Evolutionary conservation across 2,797 vertebrate species (phyloP), one percentile per base, ranked within the genome.

Genomic region (Botia almorhae): DNA sequence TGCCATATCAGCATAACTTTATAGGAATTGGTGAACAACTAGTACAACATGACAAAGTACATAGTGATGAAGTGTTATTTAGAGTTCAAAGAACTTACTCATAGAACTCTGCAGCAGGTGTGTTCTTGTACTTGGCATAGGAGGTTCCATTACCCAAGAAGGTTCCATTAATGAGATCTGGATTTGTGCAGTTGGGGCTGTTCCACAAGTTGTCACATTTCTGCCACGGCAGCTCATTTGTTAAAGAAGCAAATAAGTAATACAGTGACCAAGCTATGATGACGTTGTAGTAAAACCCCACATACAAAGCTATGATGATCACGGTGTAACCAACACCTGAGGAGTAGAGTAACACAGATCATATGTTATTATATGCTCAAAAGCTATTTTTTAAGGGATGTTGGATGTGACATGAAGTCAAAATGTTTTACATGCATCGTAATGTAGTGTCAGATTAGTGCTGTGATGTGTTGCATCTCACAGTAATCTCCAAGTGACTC

Each of bases 201-300:
- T 99, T 99, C 98, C 98, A 99, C 63, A 36, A 74, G 80, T 99
- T 97, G 78, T 89, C 92, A 16, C 98, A 99, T 58, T 89, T 86
- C 2, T 96, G 96, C 98, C 98, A 99, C 0, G 98, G 98, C 23
- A 99, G 93, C 50, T 95, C 93, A 10, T 84, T 90, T 51, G 96
- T 96, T 93, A 99, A 98, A 55, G 98, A 99, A 82, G 95, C 96
- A 89, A 95, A 96, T 82, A 99, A 94, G 90, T 99, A 99, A 93
- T 97, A 93, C n/a, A 99, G 94, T 8, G 98, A 99, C 98, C 98
- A 99, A 81, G 98, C 98, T 61, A 99, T 99, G 93, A 99, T 99
- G 90, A 98, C 97, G 0, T 99, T 99, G 95, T 99, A 99, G 94
- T 99, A 99, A 95, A 99, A 99, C 87, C 98, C 98, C 65, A 99